Evolutionary conservation across 37 sponge, comb jelly and placozoan species (phyloP).

Genomic region (Haliclona indistincta): DNA sequence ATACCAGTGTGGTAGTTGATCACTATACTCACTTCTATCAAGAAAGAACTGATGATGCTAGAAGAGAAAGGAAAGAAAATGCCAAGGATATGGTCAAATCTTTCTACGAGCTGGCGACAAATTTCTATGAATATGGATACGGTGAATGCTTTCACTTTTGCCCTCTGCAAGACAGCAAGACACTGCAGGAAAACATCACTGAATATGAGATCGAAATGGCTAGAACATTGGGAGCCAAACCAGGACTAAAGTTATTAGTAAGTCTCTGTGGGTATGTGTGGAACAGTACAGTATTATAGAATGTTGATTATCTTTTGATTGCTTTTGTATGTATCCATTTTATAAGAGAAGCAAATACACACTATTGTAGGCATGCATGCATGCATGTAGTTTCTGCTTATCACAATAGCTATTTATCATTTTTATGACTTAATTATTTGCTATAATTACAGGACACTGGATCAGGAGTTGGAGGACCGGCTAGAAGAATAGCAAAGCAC

Average conservation of each 20-base stretch:
- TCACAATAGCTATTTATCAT: too few relatives aligned
- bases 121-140: constrained; percentile 83
- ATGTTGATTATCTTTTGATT: too few relatives aligned
- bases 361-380: too few relatives aligned
- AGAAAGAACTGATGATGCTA: not conserved
- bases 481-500: constrained; percentile 26
- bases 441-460: constrained; percentile 69
- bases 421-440: too few relatives aligned
- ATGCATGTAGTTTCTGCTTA: too few relatives aligned
- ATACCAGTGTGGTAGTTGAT: not conserved
- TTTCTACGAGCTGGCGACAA: constrained; percentile 71
- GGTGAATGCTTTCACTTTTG: constrained; percentile 76
- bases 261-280: too few relatives aligned
- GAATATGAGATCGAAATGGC: constrained; percentile 40
- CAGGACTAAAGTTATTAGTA: constrained; percentile 73
- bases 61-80: constrained; percentile 26
- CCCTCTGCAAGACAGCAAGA: constrained; percentile 43
- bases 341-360: too few relatives aligned
- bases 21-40: constrained; percentile 7
- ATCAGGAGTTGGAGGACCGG: constrained; percentile 85
- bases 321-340: too few relatives aligned
- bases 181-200: constrained; percentile 39
- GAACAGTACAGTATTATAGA: too few relatives aligned
- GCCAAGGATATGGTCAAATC: constrained; percentile 4
- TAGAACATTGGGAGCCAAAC: constrained; percentile 11